A percentile compares a stretch with the other conserved stretches of the same genome.
phyloP scores from a whole-genome alignment of 1,140 invertebrate species.

The Bombus confusus region DNA sequence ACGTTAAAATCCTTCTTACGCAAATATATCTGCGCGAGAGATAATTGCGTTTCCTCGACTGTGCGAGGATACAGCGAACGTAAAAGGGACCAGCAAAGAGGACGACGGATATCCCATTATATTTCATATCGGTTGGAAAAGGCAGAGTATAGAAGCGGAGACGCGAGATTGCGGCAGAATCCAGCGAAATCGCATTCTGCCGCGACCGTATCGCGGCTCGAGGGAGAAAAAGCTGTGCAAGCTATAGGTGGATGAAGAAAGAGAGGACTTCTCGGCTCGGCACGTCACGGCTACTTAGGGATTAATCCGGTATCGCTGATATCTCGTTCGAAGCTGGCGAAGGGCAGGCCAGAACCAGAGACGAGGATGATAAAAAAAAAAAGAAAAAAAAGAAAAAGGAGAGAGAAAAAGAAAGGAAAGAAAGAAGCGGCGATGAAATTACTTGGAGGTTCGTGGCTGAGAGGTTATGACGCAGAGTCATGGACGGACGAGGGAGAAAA shows the following conservation, averaged over 20 bases:
- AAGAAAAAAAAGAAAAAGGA: background rate
- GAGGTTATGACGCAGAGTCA: slow-evolving; percentile 56
- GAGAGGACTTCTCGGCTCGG: slow-evolving; percentile 39
- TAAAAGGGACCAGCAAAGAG: background rate
- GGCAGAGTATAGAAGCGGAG: background rate
- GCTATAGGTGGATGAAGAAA: background rate
- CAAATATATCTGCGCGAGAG: background rate
- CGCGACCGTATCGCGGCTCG: slow-evolving; percentile 7
- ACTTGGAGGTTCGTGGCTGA: slow-evolving; percentile 43
- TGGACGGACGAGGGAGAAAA: slow-evolving; percentile 41
- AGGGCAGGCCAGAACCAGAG: background rate
- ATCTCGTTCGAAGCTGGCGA: slow-evolving; percentile 44
- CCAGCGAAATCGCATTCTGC: background rate
- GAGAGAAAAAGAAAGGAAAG: background rate
- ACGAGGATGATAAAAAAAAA: background rate
- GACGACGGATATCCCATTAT: slow-evolving; percentile 20
- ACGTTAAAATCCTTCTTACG: background rate
- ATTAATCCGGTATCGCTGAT: slow-evolving; percentile 63
- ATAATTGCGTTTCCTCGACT: background rate
- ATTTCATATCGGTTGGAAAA: background rate
- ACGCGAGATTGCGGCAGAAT: slow-evolving; percentile 8
- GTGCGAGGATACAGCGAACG: no score
- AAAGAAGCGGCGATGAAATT: slow-evolving; percentile 53
- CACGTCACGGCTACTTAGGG: slow-evolving; percentile 57
- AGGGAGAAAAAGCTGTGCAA: background rate